phyloP scores from a whole-genome alignment of 2,113 vertebrate genomes.

The Scopus umbretta region DNA sequence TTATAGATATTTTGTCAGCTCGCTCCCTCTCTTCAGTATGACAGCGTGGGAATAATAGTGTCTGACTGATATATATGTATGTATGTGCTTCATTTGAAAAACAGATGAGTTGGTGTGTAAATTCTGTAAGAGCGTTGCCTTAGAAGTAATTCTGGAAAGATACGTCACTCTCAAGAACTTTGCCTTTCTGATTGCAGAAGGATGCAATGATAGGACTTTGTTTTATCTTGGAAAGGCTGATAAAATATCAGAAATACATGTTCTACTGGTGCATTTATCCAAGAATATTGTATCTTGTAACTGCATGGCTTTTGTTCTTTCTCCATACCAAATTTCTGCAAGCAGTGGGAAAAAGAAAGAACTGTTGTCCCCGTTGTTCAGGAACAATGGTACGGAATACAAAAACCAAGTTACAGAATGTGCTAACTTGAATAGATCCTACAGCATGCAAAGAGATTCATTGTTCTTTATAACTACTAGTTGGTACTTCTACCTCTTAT shows the following conservation, averaged over 20 bases:
- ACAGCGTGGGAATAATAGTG: neutral
- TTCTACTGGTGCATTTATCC: neutral
- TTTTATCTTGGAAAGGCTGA: neutral
- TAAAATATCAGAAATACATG: neutral
- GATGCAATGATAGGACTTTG: neutral
- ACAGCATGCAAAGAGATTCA: neutral
- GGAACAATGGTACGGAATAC: neutral
- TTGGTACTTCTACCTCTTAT: neutral
- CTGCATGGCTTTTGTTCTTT: neutral
- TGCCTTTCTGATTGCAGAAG: neutral
- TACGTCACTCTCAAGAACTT: neutral
- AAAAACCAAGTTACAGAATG: conserved; percentile 2
- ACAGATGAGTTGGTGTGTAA: neutral
- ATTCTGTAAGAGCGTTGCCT: neutral
- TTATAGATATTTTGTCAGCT: neutral
- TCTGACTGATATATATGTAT: neutral
- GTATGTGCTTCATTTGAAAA: neutral
- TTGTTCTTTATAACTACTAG: neutral
- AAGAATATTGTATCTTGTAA: neutral
- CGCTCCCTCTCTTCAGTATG: neutral
- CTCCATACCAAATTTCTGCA: neutral
- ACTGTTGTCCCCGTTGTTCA: neutral
- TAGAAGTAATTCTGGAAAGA: neutral
- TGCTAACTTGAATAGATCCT: neutral
- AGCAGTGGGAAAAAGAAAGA: neutral